Conservation (phyloP, 2,888 invertebrate species). For the Euphydryas editha region DNA sequence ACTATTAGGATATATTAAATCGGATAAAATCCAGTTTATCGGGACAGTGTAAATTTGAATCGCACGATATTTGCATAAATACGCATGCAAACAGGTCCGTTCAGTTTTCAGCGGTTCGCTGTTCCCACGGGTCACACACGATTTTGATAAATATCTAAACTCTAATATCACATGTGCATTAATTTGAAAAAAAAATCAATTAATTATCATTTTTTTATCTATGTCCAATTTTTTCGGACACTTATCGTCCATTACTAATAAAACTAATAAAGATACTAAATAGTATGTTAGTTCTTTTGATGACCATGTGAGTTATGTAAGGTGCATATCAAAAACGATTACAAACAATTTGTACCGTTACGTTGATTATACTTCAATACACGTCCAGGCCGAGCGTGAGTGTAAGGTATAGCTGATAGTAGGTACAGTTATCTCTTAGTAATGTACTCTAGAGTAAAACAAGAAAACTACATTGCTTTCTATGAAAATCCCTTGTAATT, state of each 20-base stretch:
- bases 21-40: conserved; percentile 54
- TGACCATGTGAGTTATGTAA: background rate
- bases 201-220: too few relatives aligned
- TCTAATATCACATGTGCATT: conserved; percentile 32
- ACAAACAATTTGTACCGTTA: conserved; percentile 41
- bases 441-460: conserved; percentile 2
- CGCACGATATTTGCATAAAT: conserved; percentile 70
- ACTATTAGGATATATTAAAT: conserved; percentile 41
- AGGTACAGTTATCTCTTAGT: conserved; percentile 28
- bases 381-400: conserved; percentile 38
- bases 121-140: conserved; percentile 52
- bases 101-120: conserved; percentile 51
- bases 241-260: background rate
- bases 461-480: too few relatives aligned
- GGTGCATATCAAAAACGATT: conserved; percentile 10
- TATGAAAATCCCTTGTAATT: too few relatives aligned
- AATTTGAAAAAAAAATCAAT: conserved; percentile 11
- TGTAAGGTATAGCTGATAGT: conserved; percentile 14
- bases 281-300: conserved; percentile 13
- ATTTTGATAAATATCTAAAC: conserved; percentile 41
- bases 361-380: conserved; percentile 41
- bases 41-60: conserved; percentile 45
- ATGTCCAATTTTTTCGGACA: too few relatives aligned
- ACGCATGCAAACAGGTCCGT: conserved; percentile 68
- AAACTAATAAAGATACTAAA: background rate